Percentiles rank a stretch among this genome's conserved stretches.
Evolutionary conservation across 2,113 vertebrate species (phyloP).

Genomic region (Cranoglanis bouderius): DNA sequence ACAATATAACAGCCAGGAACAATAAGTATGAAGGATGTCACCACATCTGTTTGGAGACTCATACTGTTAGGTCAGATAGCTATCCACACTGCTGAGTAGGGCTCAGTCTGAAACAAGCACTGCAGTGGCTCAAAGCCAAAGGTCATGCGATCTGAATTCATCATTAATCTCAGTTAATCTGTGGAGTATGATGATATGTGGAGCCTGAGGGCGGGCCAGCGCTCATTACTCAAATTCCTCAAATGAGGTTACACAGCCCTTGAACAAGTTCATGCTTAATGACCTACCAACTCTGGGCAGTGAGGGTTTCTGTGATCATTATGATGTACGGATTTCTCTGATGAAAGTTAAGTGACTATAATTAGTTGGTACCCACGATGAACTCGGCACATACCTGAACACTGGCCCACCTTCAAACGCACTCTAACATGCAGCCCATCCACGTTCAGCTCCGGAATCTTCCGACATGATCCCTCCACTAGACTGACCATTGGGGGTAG

Average conservation of each 20-base stretch:
- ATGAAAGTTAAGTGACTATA: not conserved
- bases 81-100: not conserved
- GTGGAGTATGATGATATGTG: conserved; percentile 31
- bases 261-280: conserved; percentile 33
- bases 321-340: not conserved
- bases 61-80: not conserved
- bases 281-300: conserved; percentile 29
- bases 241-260: conserved; percentile 38
- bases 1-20: not conserved
- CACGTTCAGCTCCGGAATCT: conserved; percentile 63
- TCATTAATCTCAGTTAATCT: conserved; percentile 52
- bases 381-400: conserved; percentile 65
- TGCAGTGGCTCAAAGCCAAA: conserved; percentile 12
- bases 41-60: not conserved
- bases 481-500: conserved; percentile 81
- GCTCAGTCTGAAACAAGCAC: not conserved
- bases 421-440: conserved; percentile 84
- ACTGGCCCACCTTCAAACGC: conserved; percentile 59
- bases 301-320: not conserved
- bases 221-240: conserved; percentile 46
- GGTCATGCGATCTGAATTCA: conserved; percentile 27
- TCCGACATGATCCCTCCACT: conserved; percentile 74
- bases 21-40: not conserved
- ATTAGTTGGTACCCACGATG: not conserved
- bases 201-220: conserved; percentile 14